A percentile compares a stretch with the other conserved stretches of the same genome.
These are phyloP conservation scores for Ammospiza maritima DNA, from an alignment of 2,797 vertebrate genomes.

Conservation along the genomic window DNA sequence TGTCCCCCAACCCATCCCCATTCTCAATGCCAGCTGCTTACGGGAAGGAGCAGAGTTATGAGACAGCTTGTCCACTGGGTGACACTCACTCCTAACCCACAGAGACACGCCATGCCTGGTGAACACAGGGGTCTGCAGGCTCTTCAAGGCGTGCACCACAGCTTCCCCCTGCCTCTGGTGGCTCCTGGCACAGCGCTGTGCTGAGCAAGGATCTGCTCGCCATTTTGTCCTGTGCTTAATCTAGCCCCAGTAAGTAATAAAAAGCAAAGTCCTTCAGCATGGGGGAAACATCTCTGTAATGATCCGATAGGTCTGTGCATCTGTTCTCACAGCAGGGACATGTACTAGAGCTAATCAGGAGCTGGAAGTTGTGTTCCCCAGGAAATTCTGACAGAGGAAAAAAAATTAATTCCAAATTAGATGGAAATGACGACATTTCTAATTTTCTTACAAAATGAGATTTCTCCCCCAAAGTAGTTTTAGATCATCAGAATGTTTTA, in stretches of 20 bases:
- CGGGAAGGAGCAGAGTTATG: neutral
- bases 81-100: neutral
- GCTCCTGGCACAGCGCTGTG: neutral
- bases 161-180: neutral
- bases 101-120: neutral
- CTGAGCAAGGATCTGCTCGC: slow-evolving; percentile 42
- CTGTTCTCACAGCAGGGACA: slow-evolving; percentile 68
- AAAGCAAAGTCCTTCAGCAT: slow-evolving; percentile 72
- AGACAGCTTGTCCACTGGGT: neutral
- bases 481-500: slow-evolving; percentile 29
- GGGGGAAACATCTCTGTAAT: slow-evolving; percentile 69
- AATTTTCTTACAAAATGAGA: slow-evolving; percentile 59
- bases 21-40: neutral
- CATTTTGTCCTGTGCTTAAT: slow-evolving; percentile 70
- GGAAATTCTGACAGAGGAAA: slow-evolving; percentile 58
- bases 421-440: slow-evolving; percentile 51
- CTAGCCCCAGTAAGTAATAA: slow-evolving; percentile 66
- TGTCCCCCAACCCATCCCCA: neutral
- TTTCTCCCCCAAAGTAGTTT: slow-evolving; percentile 43
- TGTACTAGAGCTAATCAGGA: slow-evolving; percentile 68
- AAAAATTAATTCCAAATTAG: slow-evolving; percentile 69
- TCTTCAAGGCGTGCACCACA: neutral
- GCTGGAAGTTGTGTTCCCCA: slow-evolving; percentile 66
- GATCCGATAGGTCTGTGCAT: slow-evolving; percentile 64
- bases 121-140: neutral